phyloP scores from a whole-genome alignment of 2,113 vertebrate species.

The Micronycteris hirsuta region DNA sequence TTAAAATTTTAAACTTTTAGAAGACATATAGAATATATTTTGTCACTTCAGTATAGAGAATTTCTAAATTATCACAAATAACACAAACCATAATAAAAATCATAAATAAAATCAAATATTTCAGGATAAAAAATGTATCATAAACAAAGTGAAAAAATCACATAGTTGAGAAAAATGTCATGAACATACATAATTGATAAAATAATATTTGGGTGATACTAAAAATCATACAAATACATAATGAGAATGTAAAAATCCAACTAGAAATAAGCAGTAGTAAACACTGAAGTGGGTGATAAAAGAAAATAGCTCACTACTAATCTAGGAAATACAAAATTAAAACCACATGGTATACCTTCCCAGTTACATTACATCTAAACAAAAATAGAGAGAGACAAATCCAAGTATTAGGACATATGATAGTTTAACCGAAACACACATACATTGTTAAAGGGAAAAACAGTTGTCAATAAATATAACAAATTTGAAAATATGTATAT shows the following conservation, averaged over 20 bases:
- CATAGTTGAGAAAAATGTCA: neutral
- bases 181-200: neutral
- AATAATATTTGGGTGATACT: neutral
- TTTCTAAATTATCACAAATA: neutral
- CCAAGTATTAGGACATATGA: neutral
- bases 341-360: neutral
- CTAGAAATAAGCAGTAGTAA: neutral
- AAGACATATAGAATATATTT: neutral
- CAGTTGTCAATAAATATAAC: neutral
- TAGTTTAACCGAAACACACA: neutral
- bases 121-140: neutral
- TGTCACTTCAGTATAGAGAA: neutral
- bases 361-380: neutral
- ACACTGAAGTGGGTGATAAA: neutral
- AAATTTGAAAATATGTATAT: neutral
- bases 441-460: neutral
- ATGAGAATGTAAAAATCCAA: neutral
- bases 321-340: neutral
- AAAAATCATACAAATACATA: neutral
- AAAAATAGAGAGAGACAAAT: neutral
- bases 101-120: neutral
- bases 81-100: neutral
- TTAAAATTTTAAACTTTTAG: neutral
- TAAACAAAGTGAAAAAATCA: neutral
- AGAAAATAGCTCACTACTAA: neutral